Conservation (phyloP, 2,888 invertebrate genomes). For the Drosophila heteroneura region DNA sequence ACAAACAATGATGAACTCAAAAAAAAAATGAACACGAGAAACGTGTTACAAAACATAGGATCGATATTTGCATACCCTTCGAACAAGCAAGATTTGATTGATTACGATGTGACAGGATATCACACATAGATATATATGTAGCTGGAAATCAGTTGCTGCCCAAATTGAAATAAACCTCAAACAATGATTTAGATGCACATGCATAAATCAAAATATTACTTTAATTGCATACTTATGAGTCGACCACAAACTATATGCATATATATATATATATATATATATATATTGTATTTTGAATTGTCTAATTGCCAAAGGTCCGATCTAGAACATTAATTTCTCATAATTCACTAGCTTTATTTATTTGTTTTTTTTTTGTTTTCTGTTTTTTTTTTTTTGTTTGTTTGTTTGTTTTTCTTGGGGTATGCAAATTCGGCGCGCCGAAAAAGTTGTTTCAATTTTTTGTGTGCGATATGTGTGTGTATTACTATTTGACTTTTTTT, state of each 20-base stretch:
- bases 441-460: conserved; percentile 14
- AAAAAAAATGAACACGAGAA: conserved; percentile 8
- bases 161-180: no score
- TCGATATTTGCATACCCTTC: conserved; percentile 41
- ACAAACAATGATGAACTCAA: conserved; percentile 11
- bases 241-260: background rate
- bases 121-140: background rate
- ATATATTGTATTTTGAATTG: background rate
- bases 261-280: no score
- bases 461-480: conserved; percentile 42
- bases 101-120: background rate
- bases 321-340: conserved; percentile 2
- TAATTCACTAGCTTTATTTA: conserved; percentile 10
- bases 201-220: background rate
- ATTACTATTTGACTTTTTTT: conserved; percentile 69
- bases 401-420: conserved; percentile 14
- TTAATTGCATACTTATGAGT: background rate
- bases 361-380: background rate
- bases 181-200: background rate
- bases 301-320: background rate
- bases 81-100: background rate
- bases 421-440: conserved; percentile 42
- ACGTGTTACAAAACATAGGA: conserved; percentile 29
- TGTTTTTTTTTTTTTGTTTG: background rate
- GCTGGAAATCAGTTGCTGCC: background rate